Evolutionary conservation across 1,140 invertebrate species (phyloP).

Genomic region (Zaprionus davidi): DNA sequence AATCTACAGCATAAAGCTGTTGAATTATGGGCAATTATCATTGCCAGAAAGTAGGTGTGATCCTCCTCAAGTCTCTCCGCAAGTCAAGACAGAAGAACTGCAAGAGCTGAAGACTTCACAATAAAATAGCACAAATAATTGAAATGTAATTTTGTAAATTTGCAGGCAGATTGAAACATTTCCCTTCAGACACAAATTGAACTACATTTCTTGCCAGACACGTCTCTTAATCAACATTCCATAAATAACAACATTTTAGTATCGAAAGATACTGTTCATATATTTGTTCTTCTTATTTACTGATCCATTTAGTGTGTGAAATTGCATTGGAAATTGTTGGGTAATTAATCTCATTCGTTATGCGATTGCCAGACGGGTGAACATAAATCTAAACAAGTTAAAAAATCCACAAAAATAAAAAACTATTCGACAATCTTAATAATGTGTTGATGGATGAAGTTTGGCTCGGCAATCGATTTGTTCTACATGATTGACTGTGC

Average conservation of each 20-base stretch:
- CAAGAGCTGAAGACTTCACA: slow-evolving; percentile 30
- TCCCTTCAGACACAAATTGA: slow-evolving; percentile 57
- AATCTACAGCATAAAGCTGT: slow-evolving; percentile 70
- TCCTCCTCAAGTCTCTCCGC: slow-evolving; percentile 61
- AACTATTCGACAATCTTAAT: slow-evolving; percentile 42
- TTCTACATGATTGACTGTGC: slow-evolving; percentile 35
- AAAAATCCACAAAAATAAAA: slow-evolving; percentile 1
- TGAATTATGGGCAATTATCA: slow-evolving; percentile 81
- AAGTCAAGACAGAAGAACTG: slow-evolving; percentile 14
- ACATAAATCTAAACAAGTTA: background rate
- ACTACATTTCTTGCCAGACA: slow-evolving; percentile 32
- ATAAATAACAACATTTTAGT: slow-evolving; percentile 68
- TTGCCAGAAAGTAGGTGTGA: slow-evolving; percentile 77
- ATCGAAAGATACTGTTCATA: slow-evolving; percentile 30
- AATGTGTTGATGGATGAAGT: slow-evolving; percentile 62
- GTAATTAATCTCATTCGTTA: slow-evolving; percentile 69
- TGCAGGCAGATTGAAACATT: slow-evolving; percentile 53
- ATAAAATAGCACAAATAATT: slow-evolving; percentile 80
- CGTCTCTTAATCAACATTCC: slow-evolving; percentile 74
- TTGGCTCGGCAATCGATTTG: slow-evolving; percentile 51
- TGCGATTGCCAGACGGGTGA: slow-evolving; percentile 2
- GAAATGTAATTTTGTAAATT: slow-evolving; percentile 75
- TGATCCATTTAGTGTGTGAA: slow-evolving; percentile 43
- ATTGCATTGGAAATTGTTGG: slow-evolving; percentile 50
- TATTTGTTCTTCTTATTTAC: slow-evolving; percentile 21